Percentiles rank a stretch among this genome's conserved stretches.
Conservation (phyloP, 1,140 invertebrate genomes). For the Drosophila equinoxialis region DNA sequence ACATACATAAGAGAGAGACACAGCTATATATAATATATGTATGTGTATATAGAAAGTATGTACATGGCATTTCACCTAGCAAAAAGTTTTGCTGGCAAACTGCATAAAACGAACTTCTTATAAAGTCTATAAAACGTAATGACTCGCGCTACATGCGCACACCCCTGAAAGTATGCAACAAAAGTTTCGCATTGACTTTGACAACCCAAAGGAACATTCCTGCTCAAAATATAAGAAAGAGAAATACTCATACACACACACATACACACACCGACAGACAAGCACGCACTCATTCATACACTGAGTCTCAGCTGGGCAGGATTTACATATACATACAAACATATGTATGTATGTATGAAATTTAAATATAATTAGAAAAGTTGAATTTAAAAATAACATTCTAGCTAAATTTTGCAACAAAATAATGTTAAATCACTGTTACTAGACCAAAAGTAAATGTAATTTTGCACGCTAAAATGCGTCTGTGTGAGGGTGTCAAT, state of each 20-base stretch:
- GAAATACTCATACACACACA: conserved; percentile 34
- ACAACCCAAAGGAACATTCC: conserved; percentile 45
- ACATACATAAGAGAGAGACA: conserved; percentile 3
- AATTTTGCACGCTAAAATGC: conserved; percentile 65
- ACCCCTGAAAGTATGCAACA: conserved; percentile 71
- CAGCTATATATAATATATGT: conserved; percentile 23
- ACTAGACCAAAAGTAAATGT: conserved; percentile 38
- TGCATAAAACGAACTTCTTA: conserved; percentile 76
- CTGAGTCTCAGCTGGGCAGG: not conserved
- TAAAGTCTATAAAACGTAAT: conserved; percentile 81
- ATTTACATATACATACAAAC: not conserved
- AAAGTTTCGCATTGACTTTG: conserved; percentile 70
- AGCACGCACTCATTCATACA: not conserved
- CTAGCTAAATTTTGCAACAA: not conserved
- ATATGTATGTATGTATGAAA: not conserved
- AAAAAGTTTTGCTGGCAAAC: conserved; percentile 67
- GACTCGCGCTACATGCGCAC: conserved; percentile 73
- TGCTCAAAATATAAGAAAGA: conserved; percentile 30
- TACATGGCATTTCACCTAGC: conserved; percentile 50
- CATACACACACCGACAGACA: conserved; percentile 16
- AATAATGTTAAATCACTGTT: conserved; percentile 10
- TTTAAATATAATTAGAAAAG: conserved; percentile 13
- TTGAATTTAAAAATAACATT: not conserved
- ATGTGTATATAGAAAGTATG: conserved; percentile 22
- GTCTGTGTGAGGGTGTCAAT: conserved; percentile 19